Evolutionary conservation across 1,140 invertebrate genomes (phyloP), one percentile per base, ranked within the genome.

Genomic region (Atta texana): DNA sequence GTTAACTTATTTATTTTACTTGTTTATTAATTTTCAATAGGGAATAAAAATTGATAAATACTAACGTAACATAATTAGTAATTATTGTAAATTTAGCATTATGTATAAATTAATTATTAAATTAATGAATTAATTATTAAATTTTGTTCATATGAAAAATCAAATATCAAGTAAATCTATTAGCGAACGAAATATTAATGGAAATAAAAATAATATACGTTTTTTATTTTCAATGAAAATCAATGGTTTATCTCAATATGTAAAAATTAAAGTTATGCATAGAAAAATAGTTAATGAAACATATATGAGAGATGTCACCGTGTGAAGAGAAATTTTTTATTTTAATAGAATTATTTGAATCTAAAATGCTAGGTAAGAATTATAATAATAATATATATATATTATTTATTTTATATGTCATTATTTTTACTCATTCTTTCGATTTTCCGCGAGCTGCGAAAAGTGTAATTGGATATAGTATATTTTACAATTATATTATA

Each of bases 1-100:
- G n/a, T 49, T 18, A 18, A 72, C 3, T 44, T 28, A 3, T 44
- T 69, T 24, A 31, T 31, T 18, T 34, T 34, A 34, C 31, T 34
- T 6, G 31, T 34, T 34, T 34, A 81, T 57, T 55, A 66, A 8
- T 66, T 69, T 69, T 81, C 7, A 69, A 24, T 28, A n/a, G 2
- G 16, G 6, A 44, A 28, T 68, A 0, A 16, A 68, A 53, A 68
- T 49, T 44, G 18, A 59, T 49, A 44, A 39, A 72, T 57, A 57
- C n/a, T 64, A 64, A 64, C 16, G 0, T 10, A 72, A 59, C 24
- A 39, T 18, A 81, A n/a, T 3, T 72, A 18, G 2, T 31, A 12
- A 63, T 18, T 5, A n/a, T 8, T 16, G 4, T 49, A 24, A 44
- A 44, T 44, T 44, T 44, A 51, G 10, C 4, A 64, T 10, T 3